A percentile compares a stretch with the other conserved stretches of the same genome.
Evolutionary conservation across 2,888 invertebrate genomes (phyloP).

Genomic region (Metellina segmentata): DNA sequence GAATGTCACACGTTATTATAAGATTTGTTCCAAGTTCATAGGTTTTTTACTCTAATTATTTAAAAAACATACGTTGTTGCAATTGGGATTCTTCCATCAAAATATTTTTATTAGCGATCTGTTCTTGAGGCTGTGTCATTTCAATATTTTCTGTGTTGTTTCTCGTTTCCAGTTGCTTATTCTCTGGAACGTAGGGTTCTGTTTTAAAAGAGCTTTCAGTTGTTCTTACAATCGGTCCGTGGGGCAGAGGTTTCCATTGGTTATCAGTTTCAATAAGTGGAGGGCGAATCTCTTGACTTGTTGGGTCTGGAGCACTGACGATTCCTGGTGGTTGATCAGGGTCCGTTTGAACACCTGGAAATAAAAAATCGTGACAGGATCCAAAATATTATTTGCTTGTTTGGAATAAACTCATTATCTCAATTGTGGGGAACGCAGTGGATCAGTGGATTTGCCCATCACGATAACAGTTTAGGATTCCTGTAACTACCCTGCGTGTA

Average conservation of each 20-base stretch:
- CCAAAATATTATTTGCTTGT: neutral
- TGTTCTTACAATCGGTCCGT: constrained; percentile 57
- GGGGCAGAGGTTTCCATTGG: constrained; percentile 72
- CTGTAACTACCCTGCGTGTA: no score
- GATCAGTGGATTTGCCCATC: no score
- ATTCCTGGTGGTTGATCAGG: constrained; percentile 34
- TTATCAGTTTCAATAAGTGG: constrained; percentile 39
- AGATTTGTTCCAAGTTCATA: no score
- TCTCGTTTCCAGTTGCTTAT: neutral
- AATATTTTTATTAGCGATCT: neutral
- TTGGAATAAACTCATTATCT: neutral
- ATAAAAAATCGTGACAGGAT: neutral
- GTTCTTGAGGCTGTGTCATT: neutral
- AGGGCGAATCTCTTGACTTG: constrained; percentile 40
- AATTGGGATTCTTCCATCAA: neutral
- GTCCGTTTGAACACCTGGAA: constrained; percentile 51
- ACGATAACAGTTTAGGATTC: no score
- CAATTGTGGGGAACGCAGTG: no score
- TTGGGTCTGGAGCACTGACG: constrained; percentile 52
- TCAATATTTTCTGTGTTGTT: neutral
- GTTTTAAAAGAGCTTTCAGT: constrained; percentile 23
- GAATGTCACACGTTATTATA: no score
- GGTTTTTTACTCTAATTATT: no score
- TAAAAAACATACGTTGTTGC: neutral
- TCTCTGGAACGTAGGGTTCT: neutral